Percentiles rank a stretch among this genome's conserved stretches.
These are phyloP conservation scores for Morpho deidamia DNA, from an alignment of 2,888 invertebrate species.

Conservation along the genomic window DNA sequence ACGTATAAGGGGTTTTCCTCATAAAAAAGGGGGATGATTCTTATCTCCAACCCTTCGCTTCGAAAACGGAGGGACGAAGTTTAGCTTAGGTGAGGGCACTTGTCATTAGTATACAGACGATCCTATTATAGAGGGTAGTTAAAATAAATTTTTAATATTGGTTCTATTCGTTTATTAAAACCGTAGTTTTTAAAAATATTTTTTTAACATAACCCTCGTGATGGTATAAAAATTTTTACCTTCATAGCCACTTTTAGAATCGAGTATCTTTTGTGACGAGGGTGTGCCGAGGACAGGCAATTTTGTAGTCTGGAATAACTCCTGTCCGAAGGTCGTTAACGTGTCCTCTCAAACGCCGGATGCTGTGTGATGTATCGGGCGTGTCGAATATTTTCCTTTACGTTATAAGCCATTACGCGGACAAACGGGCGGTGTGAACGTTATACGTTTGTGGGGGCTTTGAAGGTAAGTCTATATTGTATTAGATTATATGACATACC, in stretches of 20 bases:
- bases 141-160: too few species aligned
- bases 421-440: not conserved
- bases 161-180: too few species aligned
- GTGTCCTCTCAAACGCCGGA: conserved; percentile 36
- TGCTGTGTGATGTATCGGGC: conserved; percentile 36
- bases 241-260: conserved; percentile 3
- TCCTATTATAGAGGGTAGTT: too few species aligned
- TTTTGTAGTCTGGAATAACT: conserved; percentile 26
- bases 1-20: too few species aligned
- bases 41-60: too few species aligned
- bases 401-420: conserved; percentile 12
- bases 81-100: too few species aligned
- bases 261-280: conserved; percentile 21
- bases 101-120: too few species aligned
- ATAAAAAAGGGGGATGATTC: too few species aligned
- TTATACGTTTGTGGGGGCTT: not conserved
- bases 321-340: conserved; percentile 28
- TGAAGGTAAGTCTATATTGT: not conserved
- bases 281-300: conserved; percentile 27
- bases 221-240: not conserved
- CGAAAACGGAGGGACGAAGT: too few species aligned
- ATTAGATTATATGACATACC: not conserved
- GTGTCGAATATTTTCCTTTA: conserved; percentile 26
- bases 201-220: too few species aligned
- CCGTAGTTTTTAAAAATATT: too few species aligned